Percentiles rank a stretch among this genome's conserved stretches.
Conservation (phyloP, 1,140 invertebrate species). For the Paralvinella palmiformis region DNA sequence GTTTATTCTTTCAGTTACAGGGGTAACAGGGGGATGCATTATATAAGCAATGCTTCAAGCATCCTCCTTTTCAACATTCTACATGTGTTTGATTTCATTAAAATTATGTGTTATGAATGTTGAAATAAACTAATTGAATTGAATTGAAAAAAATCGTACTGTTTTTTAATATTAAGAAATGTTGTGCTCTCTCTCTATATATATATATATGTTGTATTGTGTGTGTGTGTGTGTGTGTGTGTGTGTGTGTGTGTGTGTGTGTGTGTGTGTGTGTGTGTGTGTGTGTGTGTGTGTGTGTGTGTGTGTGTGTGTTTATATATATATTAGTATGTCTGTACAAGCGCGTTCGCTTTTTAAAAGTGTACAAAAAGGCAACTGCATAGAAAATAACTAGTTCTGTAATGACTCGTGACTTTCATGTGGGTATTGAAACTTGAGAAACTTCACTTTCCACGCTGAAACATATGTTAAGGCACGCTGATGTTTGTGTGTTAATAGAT, state of each 20-base stretch:
- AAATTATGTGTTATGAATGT: too few relatives aligned
- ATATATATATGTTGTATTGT: too few relatives aligned
- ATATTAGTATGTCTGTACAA: not conserved
- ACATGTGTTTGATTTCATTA: too few relatives aligned
- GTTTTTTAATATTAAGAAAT: too few relatives aligned
- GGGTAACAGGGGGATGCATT: too few relatives aligned
- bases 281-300: conserved; percentile 1
- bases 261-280: not conserved
- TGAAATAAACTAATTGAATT: too few relatives aligned
- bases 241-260: not conserved
- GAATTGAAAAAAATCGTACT: too few relatives aligned
- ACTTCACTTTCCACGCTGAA: not conserved
- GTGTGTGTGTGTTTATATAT: not conserved
- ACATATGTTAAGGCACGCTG: not conserved
- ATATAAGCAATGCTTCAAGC: too few relatives aligned
- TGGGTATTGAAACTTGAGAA: not conserved
- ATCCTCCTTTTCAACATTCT: too few relatives aligned
- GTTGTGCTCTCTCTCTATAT: too few relatives aligned
- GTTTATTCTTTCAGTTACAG: too few relatives aligned
- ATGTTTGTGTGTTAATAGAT: too few relatives aligned
- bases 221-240: conserved; percentile 7
- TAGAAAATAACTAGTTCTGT: not conserved
- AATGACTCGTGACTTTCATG: not conserved
- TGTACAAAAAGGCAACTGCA: not conserved
- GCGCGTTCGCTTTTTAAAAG: not conserved